Evolutionary conservation across 2,888 invertebrate genomes (phyloP).

Genomic region (Caradrina clavipalpis): DNA sequence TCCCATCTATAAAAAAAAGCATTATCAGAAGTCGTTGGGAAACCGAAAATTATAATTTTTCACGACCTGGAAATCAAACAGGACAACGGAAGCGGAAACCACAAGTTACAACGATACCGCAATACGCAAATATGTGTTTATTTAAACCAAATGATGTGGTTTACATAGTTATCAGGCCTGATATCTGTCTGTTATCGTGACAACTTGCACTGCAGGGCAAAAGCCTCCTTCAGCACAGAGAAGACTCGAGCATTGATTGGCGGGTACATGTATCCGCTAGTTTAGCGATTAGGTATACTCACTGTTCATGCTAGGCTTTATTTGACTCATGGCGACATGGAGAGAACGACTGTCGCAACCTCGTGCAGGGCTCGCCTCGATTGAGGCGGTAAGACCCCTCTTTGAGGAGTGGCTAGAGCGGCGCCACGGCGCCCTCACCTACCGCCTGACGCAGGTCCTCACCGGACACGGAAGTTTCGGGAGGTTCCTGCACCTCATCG

Average conservation of each 20-base stretch:
- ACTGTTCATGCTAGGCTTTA: not conserved
- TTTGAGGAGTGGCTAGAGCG: too few relatives aligned
- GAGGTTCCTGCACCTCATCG: too few relatives aligned
- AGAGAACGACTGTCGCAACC: too few relatives aligned
- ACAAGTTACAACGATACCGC: constrained; percentile 14
- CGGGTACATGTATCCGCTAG: too few relatives aligned
- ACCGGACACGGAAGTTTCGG: too few relatives aligned
- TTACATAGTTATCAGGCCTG: not conserved
- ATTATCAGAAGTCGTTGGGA: constrained; percentile 14
- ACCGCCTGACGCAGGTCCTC: too few relatives aligned
- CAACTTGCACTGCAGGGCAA: not conserved
- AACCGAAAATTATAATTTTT: constrained; percentile 14
- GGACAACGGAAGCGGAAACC: constrained; percentile 36
- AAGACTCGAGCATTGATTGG: too few relatives aligned
- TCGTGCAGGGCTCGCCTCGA: too few relatives aligned
- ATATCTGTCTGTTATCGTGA: not conserved
- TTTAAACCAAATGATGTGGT: constrained; percentile 31
- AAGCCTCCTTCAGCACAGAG: not conserved
- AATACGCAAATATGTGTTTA: constrained; percentile 34
- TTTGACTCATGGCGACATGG: too few relatives aligned
- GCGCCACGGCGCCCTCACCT: too few relatives aligned
- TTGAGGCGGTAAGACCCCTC: too few relatives aligned
- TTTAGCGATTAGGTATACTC: not conserved
- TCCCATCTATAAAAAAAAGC: too few relatives aligned
- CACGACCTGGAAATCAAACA: constrained; percentile 11